phyloP scores from a whole-genome alignment of 1,140 invertebrate genomes.

The Orchesella cincta region DNA sequence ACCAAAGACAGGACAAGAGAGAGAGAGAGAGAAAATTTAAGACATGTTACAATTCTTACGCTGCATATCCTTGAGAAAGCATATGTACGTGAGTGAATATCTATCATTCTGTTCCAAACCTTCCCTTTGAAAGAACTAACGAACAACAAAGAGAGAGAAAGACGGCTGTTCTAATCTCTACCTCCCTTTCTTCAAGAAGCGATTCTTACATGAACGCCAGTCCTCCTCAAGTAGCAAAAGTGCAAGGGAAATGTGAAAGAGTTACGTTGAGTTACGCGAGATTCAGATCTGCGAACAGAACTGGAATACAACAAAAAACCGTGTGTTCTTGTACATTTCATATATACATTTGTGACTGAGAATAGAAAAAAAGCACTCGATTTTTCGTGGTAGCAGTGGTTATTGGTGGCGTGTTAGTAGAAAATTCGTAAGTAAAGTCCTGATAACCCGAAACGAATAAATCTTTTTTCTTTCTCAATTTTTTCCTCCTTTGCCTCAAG shows the following conservation, averaged over 20 bases:
- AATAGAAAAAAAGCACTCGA: slow-evolving; percentile 1
- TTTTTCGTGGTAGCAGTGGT: slow-evolving; percentile 19
- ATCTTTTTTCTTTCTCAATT: slow-evolving; percentile 20
- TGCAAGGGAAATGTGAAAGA: not conserved
- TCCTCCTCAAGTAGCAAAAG: not conserved
- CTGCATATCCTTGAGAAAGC: too few relatives aligned
- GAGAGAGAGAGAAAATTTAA: not conserved
- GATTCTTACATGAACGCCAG: not conserved
- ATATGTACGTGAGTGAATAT: not conserved
- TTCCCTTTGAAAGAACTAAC: not conserved
- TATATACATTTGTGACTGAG: slow-evolving; percentile 4
- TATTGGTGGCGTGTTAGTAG: slow-evolving; percentile 13
- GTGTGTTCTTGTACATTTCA: not conserved
- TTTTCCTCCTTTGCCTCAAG: not conserved
- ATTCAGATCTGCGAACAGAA: not conserved
- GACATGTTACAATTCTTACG: too few relatives aligned
- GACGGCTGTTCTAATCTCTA: not conserved
- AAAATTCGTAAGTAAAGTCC: slow-evolving; percentile 1
- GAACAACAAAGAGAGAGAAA: not conserved
- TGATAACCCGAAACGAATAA: slow-evolving; percentile 27
- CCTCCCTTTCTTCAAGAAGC: not conserved
- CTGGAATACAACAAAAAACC: slow-evolving; percentile 9
- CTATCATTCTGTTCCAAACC: not conserved
- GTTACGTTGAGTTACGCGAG: not conserved
- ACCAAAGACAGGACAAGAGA: too few relatives aligned